A percentile compares a stretch with the other conserved stretches of the same genome.
Conservation (phyloP, 2,888 invertebrate species). For the Abrostola triplasia region DNA sequence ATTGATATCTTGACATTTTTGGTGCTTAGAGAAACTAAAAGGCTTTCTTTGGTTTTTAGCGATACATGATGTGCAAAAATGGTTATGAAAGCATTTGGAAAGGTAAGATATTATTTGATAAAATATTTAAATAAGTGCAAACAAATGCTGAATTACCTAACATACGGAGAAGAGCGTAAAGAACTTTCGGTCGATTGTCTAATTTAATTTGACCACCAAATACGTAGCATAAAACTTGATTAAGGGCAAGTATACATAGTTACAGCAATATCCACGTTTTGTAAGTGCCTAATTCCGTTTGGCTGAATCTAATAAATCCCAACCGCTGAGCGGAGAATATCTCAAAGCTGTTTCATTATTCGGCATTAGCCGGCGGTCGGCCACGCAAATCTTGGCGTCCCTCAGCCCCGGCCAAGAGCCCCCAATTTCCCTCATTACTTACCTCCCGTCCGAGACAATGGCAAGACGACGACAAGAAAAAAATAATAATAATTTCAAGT, state of each 20-base stretch:
- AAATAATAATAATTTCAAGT: conserved; percentile 88
- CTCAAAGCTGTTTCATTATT: conserved; percentile 86
- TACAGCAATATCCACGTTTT: conserved; percentile 58
- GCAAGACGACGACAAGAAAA: conserved; percentile 87
- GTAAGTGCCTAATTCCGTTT: conserved; percentile 78
- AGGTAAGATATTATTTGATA: no score
- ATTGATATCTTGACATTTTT: no score
- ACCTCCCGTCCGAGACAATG: conserved; percentile 87
- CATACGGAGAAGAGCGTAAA: not conserved
- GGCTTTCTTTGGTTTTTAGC: no score
- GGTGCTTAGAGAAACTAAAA: no score
- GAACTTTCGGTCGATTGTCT: conserved; percentile 15
- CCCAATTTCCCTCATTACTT: conserved; percentile 88
- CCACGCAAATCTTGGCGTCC: conserved; percentile 86
- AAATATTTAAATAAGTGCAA: no score
- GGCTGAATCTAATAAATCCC: conserved; percentile 83
- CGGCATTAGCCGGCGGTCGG: conserved; percentile 84
- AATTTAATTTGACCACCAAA: conserved; percentile 40
- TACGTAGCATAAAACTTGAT: conserved; percentile 48
- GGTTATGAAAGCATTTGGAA: no score
- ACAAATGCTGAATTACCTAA: not conserved
- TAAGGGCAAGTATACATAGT: conserved; percentile 52
- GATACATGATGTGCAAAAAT: no score
- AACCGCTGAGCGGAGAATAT: conserved; percentile 78
- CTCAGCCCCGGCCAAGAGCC: conserved; percentile 78